Evolutionary conservation across 1,140 invertebrate species (phyloP), one percentile per base, ranked within the genome.

Genomic region (Uloborus diversus): DNA sequence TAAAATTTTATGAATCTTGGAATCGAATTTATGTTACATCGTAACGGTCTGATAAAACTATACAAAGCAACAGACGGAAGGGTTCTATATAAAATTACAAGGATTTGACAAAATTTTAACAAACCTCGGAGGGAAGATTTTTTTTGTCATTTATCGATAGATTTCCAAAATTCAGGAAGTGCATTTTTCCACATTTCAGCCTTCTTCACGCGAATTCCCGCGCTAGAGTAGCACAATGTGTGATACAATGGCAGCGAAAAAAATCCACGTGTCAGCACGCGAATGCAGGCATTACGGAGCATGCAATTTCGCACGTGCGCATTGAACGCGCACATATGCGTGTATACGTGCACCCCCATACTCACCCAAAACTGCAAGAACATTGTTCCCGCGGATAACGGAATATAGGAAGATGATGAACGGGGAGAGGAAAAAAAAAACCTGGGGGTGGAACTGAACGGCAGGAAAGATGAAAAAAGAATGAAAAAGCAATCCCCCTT

Each of bases 221-320:
- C n/a, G n/a, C n/a, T n/a, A n/a, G n/a, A n/a, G n/a, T n/a, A n/a
- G n/a, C n/a, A n/a, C n/a, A n/a, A n/a, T n/a, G n/a, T n/a, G n/a
- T n/a, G n/a, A n/a, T n/a, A n/a, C n/a, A n/a, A n/a, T n/a, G n/a
- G n/a, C n/a, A n/a, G n/a, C n/a, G n/a, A n/a, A n/a, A n/a, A 42
- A 42, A 59, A 13, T 7, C 56, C 66, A 42, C 37, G 64, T 49
- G 66, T 56, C 49, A 69, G 66, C 66, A 69, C 66, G 49, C 49
- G 66, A 33, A 64, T 11, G 25, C 7, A 27, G 25, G 25, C 51
- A n/a, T 14, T 53, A 20, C 51, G 5, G 25, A 2, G 32, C 11
- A 30, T 11, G 25, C 32, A 14, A 27, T 30, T 59, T 59, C 14
- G 56, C 64, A 66, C 33, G 42, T 28, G 64, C 42, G 23, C 42